phyloP scores from a whole-genome alignment of 2,888 invertebrate genomes.

The Acleris holmiana region DNA sequence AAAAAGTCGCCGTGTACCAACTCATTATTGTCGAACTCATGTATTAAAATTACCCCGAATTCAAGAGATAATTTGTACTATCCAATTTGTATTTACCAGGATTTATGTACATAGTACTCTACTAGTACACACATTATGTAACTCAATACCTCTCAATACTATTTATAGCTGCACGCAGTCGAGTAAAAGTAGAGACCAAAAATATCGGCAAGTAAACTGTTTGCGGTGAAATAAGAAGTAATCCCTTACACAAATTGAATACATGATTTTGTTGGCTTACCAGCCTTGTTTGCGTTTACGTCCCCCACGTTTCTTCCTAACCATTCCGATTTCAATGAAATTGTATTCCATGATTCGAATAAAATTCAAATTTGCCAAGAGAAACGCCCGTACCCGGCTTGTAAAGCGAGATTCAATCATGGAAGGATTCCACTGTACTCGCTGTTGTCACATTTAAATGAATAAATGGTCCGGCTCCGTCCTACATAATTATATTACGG shows the following conservation, averaged over 20 bases:
- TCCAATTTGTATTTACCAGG: too few species aligned
- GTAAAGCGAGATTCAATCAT: constrained; percentile 71
- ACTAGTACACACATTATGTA: too few species aligned
- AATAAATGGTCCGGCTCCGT: constrained; percentile 53
- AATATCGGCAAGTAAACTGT: constrained; percentile 42
- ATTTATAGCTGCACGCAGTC: not conserved
- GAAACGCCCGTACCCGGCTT: constrained; percentile 53
- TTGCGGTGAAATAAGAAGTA: constrained; percentile 61
- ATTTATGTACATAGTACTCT: too few species aligned
- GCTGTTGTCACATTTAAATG: constrained; percentile 65
- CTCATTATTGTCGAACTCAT: too few species aligned
- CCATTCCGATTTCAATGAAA: constrained; percentile 69
- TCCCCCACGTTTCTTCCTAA: constrained; percentile 59
- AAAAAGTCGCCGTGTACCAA: too few species aligned
- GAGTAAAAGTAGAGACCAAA: constrained; percentile 25
- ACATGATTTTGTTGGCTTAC: constrained; percentile 68
- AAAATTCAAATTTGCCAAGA: constrained; percentile 70
- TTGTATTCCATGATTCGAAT: constrained; percentile 64
- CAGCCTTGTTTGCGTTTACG: constrained; percentile 64
- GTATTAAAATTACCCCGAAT: too few species aligned
- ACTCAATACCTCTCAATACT: too few species aligned
- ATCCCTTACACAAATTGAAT: constrained; percentile 74
- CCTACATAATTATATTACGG: constrained; percentile 34
- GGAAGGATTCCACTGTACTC: constrained; percentile 62
- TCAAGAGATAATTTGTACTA: too few species aligned